Evolutionary conservation across 2,797 vertebrate species (phyloP).

Genomic region (Bufotes viridis): DNA sequence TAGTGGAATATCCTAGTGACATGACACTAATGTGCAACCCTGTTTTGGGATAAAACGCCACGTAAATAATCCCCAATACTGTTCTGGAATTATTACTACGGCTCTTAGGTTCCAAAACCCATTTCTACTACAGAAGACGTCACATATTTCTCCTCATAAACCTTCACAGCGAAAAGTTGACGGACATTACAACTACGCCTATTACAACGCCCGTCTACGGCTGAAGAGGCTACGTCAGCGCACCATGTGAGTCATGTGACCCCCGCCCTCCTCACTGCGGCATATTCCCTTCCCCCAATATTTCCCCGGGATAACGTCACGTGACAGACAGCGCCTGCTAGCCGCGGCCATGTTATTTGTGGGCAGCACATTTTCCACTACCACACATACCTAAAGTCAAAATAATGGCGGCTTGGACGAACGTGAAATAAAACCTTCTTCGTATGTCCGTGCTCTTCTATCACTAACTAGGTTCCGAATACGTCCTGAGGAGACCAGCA

Average conservation of each 20-base stretch:
- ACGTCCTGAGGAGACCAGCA: too few relatives aligned
- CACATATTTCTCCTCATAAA: neutral
- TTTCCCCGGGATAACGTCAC: neutral
- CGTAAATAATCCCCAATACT: too few relatives aligned
- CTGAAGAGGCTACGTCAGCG: neutral
- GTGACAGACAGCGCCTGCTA: neutral
- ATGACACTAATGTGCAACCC: too few relatives aligned
- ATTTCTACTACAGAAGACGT: neutral
- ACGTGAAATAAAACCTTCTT: neutral
- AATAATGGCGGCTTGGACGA: neutral
- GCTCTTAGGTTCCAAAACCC: too few relatives aligned
- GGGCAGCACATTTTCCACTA: neutral
- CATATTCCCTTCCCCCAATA: conserved; percentile 11
- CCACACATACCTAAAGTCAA: neutral
- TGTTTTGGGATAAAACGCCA: too few relatives aligned
- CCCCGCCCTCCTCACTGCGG: conserved; percentile 48
- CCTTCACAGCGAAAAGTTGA: too few relatives aligned
- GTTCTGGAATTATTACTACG: too few relatives aligned
- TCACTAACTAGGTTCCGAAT: neutral
- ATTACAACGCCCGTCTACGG: neutral
- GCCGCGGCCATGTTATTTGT: conserved; percentile 18
- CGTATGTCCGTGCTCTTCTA: neutral
- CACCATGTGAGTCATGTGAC: conserved; percentile 27
- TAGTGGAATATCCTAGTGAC: too few relatives aligned
- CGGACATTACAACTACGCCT: too few relatives aligned